Base-by-base conservation (phyloP, 2,888 invertebrate genomes). In the Leptura quadrifasciata region DNA sequence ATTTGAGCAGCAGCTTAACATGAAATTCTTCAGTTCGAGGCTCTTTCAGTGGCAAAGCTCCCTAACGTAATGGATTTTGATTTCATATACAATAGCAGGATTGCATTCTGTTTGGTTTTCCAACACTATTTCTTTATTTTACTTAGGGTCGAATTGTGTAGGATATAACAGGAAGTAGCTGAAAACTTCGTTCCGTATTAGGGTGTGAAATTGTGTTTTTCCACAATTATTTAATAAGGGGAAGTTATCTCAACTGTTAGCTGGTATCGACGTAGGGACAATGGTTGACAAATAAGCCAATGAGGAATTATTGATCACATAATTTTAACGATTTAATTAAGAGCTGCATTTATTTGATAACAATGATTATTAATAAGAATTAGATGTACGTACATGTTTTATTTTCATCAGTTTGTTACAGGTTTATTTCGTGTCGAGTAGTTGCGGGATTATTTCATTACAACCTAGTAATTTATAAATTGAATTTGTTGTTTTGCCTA, bases 41-140 rank as follows among this genome's bases (percentile, higher is more conserved):
- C 80, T 80, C 82, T 84, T 85, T 84, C 82, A 84, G 69, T 69
- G 61, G 63, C 75, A 76, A 79, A 78, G 77, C 78, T 76, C 83
- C 83, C 82, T 81, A 80, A 79, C 81, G 86, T 88, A 88, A 88
- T 88, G 88, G 88, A 88, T 88, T 88, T 88, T 88, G 88, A 88
- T 89, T 87, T 87, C 80, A 79, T 82, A 84, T 82, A 86, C 86
- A 86, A 86, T 85, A 74, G 83, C 79, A 74, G 81, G 81, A 85
- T 84, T 85, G 83, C 80, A 79, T 79, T 80, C 73, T 84, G 83
- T 84, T 85, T 83, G 84, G 84, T 84, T 84, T 70, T 83, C 81
- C 80, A 79, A 80, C 82, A 82, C 77, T 80, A 81, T 78, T 81
- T 82, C 84, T 83, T 85, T 82, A 82, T 84, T 82, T 83, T 82